Conservation (phyloP, 2,888 invertebrate species). For the Drosophila borealis region DNA sequence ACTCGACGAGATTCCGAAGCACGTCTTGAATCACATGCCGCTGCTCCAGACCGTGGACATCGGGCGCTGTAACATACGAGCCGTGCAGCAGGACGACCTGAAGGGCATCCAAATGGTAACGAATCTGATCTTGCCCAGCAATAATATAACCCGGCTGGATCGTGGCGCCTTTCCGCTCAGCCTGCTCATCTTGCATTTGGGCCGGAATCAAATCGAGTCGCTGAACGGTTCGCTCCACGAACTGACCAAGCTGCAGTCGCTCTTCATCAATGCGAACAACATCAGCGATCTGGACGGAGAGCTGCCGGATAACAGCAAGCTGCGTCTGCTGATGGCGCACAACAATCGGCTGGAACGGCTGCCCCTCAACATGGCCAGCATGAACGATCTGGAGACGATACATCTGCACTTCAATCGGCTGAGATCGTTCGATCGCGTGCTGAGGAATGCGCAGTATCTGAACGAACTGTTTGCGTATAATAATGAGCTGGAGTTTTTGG, state of each 20-base stretch:
- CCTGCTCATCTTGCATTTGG: conserved; percentile 90
- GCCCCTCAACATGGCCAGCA: conserved; percentile 89
- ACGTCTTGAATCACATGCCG: conserved; percentile 91
- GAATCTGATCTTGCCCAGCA: conserved; percentile 90
- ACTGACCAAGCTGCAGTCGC: conserved; percentile 90
- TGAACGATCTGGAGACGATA: conserved; percentile 89
- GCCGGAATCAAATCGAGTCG: conserved; percentile 89
- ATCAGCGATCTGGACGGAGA: conserved; percentile 91
- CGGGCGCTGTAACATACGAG: conserved; percentile 91
- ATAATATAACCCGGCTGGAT: conserved; percentile 90
- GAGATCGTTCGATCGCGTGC: conserved; percentile 89
- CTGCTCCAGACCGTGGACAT: conserved; percentile 92
- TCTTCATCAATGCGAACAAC: conserved; percentile 92
- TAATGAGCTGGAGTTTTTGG: conserved; percentile 91
- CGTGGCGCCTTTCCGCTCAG: conserved; percentile 89
- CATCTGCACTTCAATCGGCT: conserved; percentile 91
- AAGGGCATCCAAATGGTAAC: conserved; percentile 89
- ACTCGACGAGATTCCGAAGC: conserved; percentile 90
- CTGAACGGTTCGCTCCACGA: conserved; percentile 92
- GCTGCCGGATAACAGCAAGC: conserved; percentile 88
- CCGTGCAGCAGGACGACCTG: conserved; percentile 91
- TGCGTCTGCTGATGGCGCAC: conserved; percentile 90
- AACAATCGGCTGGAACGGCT: conserved; percentile 90
- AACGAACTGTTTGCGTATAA: conserved; percentile 89
- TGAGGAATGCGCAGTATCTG: conserved; percentile 89